phyloP scores from a whole-genome alignment of 2,113 vertebrate species.

The Ictidomys tridecemlineatus region DNA sequence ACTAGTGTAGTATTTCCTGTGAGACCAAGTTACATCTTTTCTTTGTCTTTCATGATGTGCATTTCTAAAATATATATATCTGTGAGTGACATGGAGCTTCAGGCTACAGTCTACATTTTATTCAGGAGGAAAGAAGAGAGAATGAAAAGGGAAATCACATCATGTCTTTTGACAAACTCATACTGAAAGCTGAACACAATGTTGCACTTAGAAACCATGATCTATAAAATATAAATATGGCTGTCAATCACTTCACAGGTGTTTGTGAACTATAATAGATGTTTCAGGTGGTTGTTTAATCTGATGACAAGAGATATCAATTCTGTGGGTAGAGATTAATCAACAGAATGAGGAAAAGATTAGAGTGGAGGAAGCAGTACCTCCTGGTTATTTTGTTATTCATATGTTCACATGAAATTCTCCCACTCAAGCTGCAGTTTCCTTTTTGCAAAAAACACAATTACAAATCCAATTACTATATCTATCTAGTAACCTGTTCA shows the following conservation, averaged over 20 bases:
- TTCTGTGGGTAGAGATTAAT: not conserved
- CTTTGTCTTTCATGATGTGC: not conserved
- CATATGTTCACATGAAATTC: not conserved
- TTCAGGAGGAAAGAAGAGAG: not conserved
- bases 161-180: not conserved
- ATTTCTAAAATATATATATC: not conserved
- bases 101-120: not conserved
- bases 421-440: not conserved
- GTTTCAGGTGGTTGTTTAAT: not conserved
- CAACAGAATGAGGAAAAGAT: not conserved
- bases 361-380: not conserved
- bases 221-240: not conserved
- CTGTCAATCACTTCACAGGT: no score
- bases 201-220: not conserved
- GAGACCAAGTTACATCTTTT: not conserved
- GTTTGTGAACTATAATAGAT: not conserved
- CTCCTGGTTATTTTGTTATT: not conserved
- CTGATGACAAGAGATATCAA: not conserved
- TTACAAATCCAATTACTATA: not conserved
- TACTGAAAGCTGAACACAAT: not conserved
- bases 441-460: not conserved
- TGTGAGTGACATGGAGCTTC: not conserved
- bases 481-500: not conserved
- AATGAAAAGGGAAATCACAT: not conserved
- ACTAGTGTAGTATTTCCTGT: not conserved